Evolutionary conservation across 2,797 vertebrate species (phyloP).

Genomic region (Phaenicophaeus curvirostris): DNA sequence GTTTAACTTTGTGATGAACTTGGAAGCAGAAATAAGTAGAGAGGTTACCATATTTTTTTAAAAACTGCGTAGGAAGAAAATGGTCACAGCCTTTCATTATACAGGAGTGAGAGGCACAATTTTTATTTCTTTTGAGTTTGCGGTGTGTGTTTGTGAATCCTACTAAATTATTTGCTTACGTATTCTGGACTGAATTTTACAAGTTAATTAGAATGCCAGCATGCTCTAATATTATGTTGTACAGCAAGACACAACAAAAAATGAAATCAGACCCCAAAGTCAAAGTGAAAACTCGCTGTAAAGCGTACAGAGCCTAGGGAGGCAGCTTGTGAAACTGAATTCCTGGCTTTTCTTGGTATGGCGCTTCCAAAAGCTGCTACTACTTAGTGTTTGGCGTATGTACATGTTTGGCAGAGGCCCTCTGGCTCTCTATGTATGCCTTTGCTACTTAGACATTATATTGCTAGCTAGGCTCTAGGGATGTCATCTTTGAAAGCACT

Average conservation of each 20-base stretch:
- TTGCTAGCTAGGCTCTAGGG: neutral
- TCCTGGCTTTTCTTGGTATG: neutral
- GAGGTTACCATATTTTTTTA: neutral
- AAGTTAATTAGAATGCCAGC: conserved; percentile 4
- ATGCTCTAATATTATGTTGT: neutral
- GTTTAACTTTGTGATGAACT: neutral
- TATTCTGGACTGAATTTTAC: conserved; percentile 5
- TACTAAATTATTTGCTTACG: neutral
- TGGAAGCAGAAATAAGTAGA: neutral
- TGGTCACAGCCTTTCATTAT: neutral
- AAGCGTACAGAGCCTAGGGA: neutral
- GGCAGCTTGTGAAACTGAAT: neutral
- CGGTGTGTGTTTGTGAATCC: neutral
- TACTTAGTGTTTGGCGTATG: neutral
- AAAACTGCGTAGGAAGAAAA: neutral
- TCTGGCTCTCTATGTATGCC: neutral
- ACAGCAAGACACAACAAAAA: neutral
- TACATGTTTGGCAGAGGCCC: neutral
- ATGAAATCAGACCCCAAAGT: neutral
- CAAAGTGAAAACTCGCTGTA: neutral
- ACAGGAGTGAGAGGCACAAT: neutral
- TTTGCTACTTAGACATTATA: neutral
- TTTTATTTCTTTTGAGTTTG: neutral
- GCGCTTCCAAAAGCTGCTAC: neutral
- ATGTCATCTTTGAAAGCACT: neutral